Conservation (phyloP, 2,888 invertebrate genomes). For the Autographa gamma region DNA sequence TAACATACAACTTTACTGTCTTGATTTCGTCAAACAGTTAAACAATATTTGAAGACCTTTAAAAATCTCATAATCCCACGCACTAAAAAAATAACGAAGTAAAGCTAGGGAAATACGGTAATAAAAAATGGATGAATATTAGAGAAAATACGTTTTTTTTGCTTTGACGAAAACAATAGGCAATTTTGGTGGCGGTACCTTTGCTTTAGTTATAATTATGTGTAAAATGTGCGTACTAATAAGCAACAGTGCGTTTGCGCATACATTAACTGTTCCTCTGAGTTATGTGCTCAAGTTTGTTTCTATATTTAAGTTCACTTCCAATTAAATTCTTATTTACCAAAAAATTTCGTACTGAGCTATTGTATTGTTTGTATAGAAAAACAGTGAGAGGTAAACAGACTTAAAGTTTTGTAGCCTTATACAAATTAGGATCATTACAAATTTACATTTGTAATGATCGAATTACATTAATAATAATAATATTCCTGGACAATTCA, state of each 20-base stretch:
- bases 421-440: no score
- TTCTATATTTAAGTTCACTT: no score
- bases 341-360: no score
- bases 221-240: conserved; percentile 22
- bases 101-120: conserved; percentile 50
- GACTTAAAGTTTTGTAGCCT: no score
- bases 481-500: no score
- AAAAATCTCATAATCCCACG: conserved; percentile 49
- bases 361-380: no score
- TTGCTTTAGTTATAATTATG: conserved; percentile 51
- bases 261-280: conserved; percentile 21
- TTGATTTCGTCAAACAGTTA: conserved; percentile 15
- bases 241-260: conserved; percentile 38
- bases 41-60: conserved; percentile 33
- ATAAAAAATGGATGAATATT: conserved; percentile 56
- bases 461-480: no score
- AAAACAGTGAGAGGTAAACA: no score
- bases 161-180: conserved; percentile 63
- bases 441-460: no score
- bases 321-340: no score
- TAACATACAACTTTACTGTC: not conserved
- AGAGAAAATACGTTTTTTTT: conserved; percentile 39
- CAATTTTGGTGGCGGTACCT: conserved; percentile 57
- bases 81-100: conserved; percentile 42
- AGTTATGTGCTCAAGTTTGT: not conserved